These are phyloP conservation scores for Lichenostomus cassidix DNA, from an alignment of 2,113 vertebrate species.

Conservation along the genomic window DNA sequence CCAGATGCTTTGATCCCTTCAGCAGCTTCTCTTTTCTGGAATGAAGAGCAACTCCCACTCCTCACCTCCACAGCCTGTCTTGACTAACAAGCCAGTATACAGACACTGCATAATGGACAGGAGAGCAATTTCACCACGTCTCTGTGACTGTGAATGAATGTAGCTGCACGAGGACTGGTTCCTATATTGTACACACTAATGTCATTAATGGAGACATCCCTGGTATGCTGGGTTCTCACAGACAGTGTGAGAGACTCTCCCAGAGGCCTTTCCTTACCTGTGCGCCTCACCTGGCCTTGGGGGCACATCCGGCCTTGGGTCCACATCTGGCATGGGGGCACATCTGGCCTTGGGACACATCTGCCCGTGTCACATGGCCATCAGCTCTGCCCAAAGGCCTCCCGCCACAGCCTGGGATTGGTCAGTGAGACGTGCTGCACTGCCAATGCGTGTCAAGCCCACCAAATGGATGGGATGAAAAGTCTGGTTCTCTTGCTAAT, in stretches of 20 bases:
- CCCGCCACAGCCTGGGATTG: too few relatives aligned
- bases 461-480: too few relatives aligned
- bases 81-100: neutral
- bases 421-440: too few relatives aligned
- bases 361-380: too few relatives aligned
- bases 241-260: neutral
- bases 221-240: neutral
- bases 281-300: neutral
- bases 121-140: neutral
- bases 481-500: too few relatives aligned
- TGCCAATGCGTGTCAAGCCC: too few relatives aligned
- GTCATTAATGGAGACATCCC: neutral
- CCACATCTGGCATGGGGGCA: too few relatives aligned
- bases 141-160: fast-evolving
- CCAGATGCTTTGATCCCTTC: neutral
- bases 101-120: fast-evolving
- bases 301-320: too few relatives aligned
- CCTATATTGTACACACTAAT: too few relatives aligned
- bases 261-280: neutral
- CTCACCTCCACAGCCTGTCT: neutral
- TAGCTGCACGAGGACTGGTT: neutral
- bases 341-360: too few relatives aligned
- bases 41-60: neutral
- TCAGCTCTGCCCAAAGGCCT: too few relatives aligned
- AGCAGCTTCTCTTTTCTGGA: neutral